phyloP scores from a whole-genome alignment of 2,888 invertebrate genomes.

The Andricus quercusramuli region DNA sequence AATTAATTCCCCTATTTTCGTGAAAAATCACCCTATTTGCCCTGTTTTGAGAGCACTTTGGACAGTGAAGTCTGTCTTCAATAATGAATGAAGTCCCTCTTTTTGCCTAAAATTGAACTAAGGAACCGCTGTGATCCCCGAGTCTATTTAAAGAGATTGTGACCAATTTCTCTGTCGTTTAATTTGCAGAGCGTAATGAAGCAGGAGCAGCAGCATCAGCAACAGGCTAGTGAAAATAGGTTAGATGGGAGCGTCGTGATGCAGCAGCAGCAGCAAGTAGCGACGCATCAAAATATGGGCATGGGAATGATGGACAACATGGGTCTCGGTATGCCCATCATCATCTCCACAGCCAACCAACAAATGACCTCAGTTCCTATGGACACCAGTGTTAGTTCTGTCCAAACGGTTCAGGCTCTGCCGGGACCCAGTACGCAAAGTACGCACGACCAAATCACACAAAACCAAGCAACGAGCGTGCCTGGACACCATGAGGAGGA shows the following conservation, averaged over 20 bases:
- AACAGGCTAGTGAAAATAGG: constrained; percentile 71
- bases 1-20: no score
- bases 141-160: constrained; percentile 4
- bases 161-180: not conserved
- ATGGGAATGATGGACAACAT: constrained; percentile 75
- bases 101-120: no score
- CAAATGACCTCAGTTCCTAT: constrained; percentile 77
- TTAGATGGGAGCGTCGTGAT: constrained; percentile 72
- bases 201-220: constrained; percentile 70
- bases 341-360: constrained; percentile 67
- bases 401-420: constrained; percentile 72
- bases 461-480: constrained; percentile 63
- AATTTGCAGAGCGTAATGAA: constrained; percentile 71
- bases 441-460: constrained; percentile 68
- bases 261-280: constrained; percentile 63
- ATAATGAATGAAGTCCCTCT: no score
- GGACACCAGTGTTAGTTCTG: constrained; percentile 68
- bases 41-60: no score
- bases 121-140: no score
- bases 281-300: constrained; percentile 72
- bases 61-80: no score
- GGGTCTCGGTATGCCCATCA: constrained; percentile 71
- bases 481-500: constrained; percentile 68
- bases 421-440: constrained; percentile 73
- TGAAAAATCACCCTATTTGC: no score